Evolutionary conservation across 1,140 invertebrate species (phyloP).

Genomic region (Acromyrmex echinatior): DNA sequence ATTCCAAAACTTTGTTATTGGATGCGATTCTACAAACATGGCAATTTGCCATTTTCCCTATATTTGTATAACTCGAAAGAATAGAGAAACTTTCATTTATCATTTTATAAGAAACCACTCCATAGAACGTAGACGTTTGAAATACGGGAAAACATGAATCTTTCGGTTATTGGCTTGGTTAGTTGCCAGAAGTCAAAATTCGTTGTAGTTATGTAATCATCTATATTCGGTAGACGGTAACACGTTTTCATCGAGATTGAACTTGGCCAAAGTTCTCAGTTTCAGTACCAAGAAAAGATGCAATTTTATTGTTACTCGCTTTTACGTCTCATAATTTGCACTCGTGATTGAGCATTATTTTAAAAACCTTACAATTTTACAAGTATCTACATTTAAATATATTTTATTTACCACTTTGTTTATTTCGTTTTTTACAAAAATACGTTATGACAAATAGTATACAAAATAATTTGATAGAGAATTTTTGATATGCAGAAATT

Average conservation of each 20-base stretch:
- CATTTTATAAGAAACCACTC: constrained; percentile 46
- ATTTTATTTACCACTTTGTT: not conserved
- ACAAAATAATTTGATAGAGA: not conserved
- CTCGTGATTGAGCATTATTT: not conserved
- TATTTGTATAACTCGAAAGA: constrained; percentile 49
- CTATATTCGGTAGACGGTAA: constrained; percentile 39
- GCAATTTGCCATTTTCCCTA: constrained; percentile 45
- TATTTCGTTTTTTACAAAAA: constrained; percentile 4
- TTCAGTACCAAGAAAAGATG: not conserved
- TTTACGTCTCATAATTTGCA: not conserved
- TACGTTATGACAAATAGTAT: not conserved
- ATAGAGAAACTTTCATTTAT: constrained; percentile 42
- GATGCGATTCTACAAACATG: constrained; percentile 18
- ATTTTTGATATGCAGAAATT: not conserved
- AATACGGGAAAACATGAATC: constrained; percentile 49
- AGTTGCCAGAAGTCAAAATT: constrained; percentile 58
- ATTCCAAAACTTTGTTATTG: constrained; percentile 19
- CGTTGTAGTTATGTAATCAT: constrained; percentile 47
- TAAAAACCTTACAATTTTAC: not conserved
- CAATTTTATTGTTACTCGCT: not conserved
- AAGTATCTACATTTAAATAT: not conserved
- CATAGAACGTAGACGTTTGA: constrained; percentile 36
- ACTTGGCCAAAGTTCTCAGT: constrained; percentile 8
- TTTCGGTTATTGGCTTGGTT: constrained; percentile 58
- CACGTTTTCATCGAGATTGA: constrained; percentile 33